Base-by-base conservation (phyloP, 2,797 vertebrate genomes). In the Channa striata region DNA sequence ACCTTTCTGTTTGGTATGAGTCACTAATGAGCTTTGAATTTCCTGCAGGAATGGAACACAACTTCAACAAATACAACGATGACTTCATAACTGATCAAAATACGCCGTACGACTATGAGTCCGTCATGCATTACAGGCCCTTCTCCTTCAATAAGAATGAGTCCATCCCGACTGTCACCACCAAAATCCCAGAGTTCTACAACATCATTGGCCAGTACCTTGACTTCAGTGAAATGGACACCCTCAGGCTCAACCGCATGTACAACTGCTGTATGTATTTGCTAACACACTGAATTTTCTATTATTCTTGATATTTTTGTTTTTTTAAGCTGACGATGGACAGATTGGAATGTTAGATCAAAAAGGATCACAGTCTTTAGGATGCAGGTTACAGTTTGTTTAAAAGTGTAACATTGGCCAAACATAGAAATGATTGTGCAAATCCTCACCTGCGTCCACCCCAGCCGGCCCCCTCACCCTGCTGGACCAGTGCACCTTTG, bases 61-160 rank as follows among this genome's bases (percentile, higher is more conserved):
- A 98, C 85, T 99, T 99, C 81, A 74, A 86, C 8, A 96, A 93
- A 72, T 97, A 97, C 0, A 49, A 93, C 0, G 96, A 97, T 5
- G 73, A 47, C 56, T 89, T n/a, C 72, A 95, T 97, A 88, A 96
- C 95, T 0, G 96, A 97, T 72, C 94, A 96, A 81, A 98, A 99
- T 87, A 97, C 96, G 0, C 87, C 96, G 0, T 99, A 99, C 4
- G 96, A 99, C 86, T 99, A 98, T 0, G 96, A 98, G 74, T 98
- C 97, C 1, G 0, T 99, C 80, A 98, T 98, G 97, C 96, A 98
- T 68, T 99, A 98, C 11, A 85, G 93, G 9, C 93, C 93, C 1
- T 85, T 94, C 59, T 95, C 97, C 17, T 99, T 98, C 82, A 98
- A 97, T 87, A 96, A 95, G 90, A 94, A 97, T 2, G 51, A 11